Evolutionary conservation across 2,113 vertebrate species (phyloP), one percentile per base, ranked within the genome.

Genomic region (Chelonoidis abingdonii): DNA sequence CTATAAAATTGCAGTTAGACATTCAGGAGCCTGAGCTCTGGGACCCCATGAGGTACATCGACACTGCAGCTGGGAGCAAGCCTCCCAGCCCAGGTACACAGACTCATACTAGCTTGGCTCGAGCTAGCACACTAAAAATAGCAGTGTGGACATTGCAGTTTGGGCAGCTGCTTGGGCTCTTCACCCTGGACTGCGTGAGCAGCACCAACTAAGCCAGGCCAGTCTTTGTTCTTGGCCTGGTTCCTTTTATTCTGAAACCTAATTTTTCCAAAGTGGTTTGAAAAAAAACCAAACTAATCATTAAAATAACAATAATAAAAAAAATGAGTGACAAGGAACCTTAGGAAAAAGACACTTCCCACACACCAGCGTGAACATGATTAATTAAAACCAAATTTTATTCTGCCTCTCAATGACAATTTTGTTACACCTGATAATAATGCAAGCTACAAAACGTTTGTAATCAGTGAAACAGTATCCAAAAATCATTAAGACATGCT

Each of bases 371-470:
- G 93, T 17, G 69, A 69, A 94, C 65, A 59, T 90, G 35, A 69
- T 69, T 82, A 97, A 91, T 91, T 94, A 95, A 97, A 97, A 97
- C 89, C 92, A 88, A 44, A 82, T 91, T 97, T 97, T 97, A 97
- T 97, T 97, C 94, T 94, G 95, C 57, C 96, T 97, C 84, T 96
- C 94, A 81, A 88, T 76, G 89, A 95, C 94, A 96, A 84, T 95
- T 96, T 83, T 97, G 95, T 79, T 86, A 82, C 93, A 94, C 57
- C 82, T 69, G 89, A 83, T 93, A 95, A 96, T 92, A 95, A 89
- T 54, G 86, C 95, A 97, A 97, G 95, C 96, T 97, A 95, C 93
- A 93, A 92, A 21, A 97, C 93, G 75, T 83, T 90, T 79, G 86
- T 89, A 93, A 95, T 92, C 84, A 89, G 54, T 96, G 93, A 95